A percentile compares a stretch with the other conserved stretches of the same genome.
Evolutionary conservation across 2,888 invertebrate genomes (phyloP).

Genomic region (Cryptus armator): DNA sequence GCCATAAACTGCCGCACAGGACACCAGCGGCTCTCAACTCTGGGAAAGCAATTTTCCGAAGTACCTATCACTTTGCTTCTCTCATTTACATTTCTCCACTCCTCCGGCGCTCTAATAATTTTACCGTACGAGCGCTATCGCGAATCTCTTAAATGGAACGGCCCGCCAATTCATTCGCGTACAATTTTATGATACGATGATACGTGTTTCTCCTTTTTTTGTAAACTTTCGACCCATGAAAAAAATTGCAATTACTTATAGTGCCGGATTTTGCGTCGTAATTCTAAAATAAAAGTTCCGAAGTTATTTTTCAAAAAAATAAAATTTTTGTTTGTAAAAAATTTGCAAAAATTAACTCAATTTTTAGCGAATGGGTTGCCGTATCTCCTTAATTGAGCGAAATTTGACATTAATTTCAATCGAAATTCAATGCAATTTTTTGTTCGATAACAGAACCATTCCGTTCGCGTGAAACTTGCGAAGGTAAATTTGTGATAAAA

Average conservation of each 20-base stretch:
- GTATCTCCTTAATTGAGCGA: no score
- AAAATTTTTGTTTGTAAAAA: no score
- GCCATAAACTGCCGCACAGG: constrained; percentile 55
- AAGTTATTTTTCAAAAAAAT: no score
- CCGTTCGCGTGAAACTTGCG: neutral
- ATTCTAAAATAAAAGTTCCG: no score
- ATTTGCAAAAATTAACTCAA: no score
- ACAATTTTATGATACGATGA: neutral
- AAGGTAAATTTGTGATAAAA: neutral
- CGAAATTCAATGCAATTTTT: no score
- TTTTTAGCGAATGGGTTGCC: no score
- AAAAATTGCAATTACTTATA: neutral
- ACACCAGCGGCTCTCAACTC: constrained; percentile 61
- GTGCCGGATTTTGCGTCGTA: neutral
- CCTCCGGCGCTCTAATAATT: no score
- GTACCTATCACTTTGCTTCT: constrained; percentile 32
- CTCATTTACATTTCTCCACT: constrained; percentile 47
- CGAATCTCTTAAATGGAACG: neutral
- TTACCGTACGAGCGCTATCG: neutral
- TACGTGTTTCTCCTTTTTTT: neutral
- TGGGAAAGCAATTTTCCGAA: constrained; percentile 61
- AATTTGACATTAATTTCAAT: no score
- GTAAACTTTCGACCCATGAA: neutral
- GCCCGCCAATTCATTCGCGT: neutral
- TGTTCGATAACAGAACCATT: neutral